phyloP scores from a whole-genome alignment of 2,113 vertebrate genomes.

The Cynoglossus semilaevis region DNA sequence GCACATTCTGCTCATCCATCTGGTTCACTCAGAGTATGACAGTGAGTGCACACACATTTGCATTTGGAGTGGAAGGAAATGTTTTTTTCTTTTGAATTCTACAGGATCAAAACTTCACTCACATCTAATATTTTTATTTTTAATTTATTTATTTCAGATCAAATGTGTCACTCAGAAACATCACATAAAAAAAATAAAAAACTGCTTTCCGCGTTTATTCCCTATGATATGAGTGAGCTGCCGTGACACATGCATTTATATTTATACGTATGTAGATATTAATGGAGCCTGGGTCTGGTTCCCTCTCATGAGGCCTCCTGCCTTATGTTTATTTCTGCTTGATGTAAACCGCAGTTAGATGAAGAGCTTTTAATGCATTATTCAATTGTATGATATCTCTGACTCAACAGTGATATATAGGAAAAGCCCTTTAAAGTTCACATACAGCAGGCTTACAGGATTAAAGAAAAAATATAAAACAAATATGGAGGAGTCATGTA shows the following conservation, averaged over 20 bases:
- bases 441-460: constrained; percentile 18
- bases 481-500: constrained; percentile 15
- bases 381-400: constrained; percentile 51
- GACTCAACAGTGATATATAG: constrained; percentile 47
- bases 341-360: constrained; percentile 57
- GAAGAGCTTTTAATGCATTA: constrained; percentile 58
- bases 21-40: constrained; percentile 60
- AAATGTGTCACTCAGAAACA: constrained; percentile 48
- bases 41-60: constrained; percentile 55
- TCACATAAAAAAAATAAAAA: too few species aligned
- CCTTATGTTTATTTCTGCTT: constrained; percentile 61
- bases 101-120: constrained; percentile 40
- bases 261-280: too few species aligned
- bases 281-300: neutral
- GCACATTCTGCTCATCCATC: constrained; percentile 70
- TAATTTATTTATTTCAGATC: constrained; percentile 8
- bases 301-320: constrained; percentile 34
- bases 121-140: constrained; percentile 25
- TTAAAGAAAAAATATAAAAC: constrained; percentile 26
- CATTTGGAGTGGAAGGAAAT: constrained; percentile 36
- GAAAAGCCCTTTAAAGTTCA: constrained; percentile 37
- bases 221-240: constrained; percentile 45
- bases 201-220: constrained; percentile 28
- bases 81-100: constrained; percentile 37
- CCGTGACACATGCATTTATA: constrained; percentile 26